A percentile compares a stretch with the other conserved stretches of the same genome.
Conservation (phyloP, 1,140 invertebrate genomes). For the Drosophila oshimai region DNA sequence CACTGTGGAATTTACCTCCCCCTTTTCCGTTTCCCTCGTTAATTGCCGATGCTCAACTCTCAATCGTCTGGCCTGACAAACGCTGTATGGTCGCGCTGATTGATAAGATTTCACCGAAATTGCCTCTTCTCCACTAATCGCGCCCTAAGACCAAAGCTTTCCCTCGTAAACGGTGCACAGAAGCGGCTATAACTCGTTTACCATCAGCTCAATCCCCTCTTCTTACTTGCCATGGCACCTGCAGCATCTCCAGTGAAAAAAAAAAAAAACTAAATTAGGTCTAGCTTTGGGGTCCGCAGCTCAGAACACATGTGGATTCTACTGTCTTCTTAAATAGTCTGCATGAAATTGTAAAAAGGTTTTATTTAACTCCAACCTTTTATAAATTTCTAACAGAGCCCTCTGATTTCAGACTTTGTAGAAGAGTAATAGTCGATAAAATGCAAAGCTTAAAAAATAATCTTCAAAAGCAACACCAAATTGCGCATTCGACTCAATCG, state of each 20-base stretch:
- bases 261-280: neutral
- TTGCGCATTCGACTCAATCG: neutral
- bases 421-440: neutral
- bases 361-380: neutral
- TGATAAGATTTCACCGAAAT: slow-evolving; percentile 71
- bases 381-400: too few species aligned
- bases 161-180: slow-evolving; percentile 39
- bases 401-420: too few species aligned
- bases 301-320: neutral
- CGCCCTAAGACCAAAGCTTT: slow-evolving; percentile 60
- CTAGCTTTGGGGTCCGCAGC: neutral
- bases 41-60: slow-evolving; percentile 25
- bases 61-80: neutral
- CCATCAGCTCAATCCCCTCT: neutral
- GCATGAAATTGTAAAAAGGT: too few species aligned
- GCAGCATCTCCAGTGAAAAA: neutral
- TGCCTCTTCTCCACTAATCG: slow-evolving; percentile 31
- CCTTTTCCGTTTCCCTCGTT: neutral
- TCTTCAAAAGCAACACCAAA: neutral
- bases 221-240: neutral
- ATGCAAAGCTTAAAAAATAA: neutral
- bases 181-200: slow-evolving; percentile 43
- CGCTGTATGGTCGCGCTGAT: slow-evolving; percentile 7
- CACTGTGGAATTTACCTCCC: slow-evolving; percentile 47
- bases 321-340: too few species aligned